Conservation (phyloP, 2,797 vertebrate genomes). For the Ispidina lecontei region DNA sequence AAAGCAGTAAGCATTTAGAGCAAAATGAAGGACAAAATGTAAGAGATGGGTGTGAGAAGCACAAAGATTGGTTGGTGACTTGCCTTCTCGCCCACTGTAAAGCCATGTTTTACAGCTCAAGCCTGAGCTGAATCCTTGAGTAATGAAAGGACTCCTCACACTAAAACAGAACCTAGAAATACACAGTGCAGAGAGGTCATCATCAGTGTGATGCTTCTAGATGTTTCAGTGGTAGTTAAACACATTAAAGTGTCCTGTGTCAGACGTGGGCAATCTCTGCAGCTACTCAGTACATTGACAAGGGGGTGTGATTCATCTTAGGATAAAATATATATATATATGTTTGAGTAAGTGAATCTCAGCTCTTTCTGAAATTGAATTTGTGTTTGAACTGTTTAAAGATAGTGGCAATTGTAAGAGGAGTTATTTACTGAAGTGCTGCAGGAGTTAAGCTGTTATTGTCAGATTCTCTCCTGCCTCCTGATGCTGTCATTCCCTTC, state of each 20-base stretch:
- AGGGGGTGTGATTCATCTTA: neutral
- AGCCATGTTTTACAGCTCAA: neutral
- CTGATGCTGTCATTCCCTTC: constrained; percentile 27
- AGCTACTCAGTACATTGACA: neutral
- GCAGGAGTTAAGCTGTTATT: constrained; percentile 35
- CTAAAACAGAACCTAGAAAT: neutral
- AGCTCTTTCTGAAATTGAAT: neutral
- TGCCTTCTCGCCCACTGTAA: neutral
- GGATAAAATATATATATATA: neutral
- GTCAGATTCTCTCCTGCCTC: constrained; percentile 15
- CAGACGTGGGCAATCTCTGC: neutral
- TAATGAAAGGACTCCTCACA: neutral
- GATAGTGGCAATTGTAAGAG: constrained; percentile 17
- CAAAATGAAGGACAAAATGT: neutral
- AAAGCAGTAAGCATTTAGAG: neutral
- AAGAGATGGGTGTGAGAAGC: neutral
- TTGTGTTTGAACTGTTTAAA: constrained; percentile 1
- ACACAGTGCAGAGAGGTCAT: neutral
- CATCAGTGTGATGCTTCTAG: neutral
- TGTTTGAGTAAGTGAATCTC: neutral
- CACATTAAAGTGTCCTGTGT: neutral
- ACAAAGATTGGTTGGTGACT: neutral
- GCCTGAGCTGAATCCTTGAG: neutral
- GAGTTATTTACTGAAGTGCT: constrained; percentile 30
- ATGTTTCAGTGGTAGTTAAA: neutral